phyloP scores from a whole-genome alignment of 2,113 vertebrate species.

The Dasypus novemcinctus region DNA sequence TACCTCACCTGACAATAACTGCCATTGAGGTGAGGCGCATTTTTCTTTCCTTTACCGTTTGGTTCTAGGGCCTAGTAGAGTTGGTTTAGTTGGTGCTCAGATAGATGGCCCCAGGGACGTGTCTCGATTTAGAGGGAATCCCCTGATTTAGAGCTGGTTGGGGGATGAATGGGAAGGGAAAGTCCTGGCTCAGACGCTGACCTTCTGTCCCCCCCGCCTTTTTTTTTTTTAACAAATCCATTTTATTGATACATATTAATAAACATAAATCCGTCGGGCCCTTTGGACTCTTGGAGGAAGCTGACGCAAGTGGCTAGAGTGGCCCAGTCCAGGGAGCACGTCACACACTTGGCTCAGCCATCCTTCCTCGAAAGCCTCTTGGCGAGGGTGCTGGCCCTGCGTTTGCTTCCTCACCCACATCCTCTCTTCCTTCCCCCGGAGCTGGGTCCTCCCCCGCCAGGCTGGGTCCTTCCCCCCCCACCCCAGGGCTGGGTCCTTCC shows the following conservation, averaged over 20 bases:
- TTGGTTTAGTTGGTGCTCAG: accelerated
- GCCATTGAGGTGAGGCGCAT: background rate
- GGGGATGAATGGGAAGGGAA: accelerated
- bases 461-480: background rate
- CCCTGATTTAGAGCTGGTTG: too few species aligned
- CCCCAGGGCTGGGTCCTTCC: too few species aligned
- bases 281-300: background rate
- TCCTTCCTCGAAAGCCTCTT: background rate
- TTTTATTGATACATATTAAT: too few species aligned
- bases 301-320: background rate
- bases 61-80: background rate
- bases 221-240: too few species aligned
- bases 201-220: too few species aligned
- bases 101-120: accelerated
- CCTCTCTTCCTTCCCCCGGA: background rate
- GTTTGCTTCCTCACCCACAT: accelerated
- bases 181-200: accelerated
- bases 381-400: background rate
- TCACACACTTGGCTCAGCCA: background rate
- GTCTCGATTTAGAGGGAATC: background rate
- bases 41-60: background rate
- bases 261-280: too few species aligned
- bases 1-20: background rate
- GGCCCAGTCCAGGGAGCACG: background rate
- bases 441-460: background rate